These are phyloP conservation scores for Ophion ventricosus DNA, from an alignment of 2,888 invertebrate species.

Conservation along the genomic window DNA sequence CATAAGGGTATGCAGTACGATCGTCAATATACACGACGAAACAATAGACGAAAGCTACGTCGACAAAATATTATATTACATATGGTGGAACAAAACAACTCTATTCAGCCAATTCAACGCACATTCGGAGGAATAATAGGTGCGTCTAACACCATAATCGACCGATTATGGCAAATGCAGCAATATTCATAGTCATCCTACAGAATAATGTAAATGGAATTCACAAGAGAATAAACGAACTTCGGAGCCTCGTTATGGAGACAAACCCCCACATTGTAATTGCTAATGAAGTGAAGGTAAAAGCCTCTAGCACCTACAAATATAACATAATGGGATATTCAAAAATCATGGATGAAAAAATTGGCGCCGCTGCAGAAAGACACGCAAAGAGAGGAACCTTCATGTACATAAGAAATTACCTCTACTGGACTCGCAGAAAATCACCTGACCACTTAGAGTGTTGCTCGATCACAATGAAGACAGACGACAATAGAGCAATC, in stretches of 20 bases:
- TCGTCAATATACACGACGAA: neutral
- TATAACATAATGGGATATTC: neutral
- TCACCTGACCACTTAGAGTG: conserved; percentile 10
- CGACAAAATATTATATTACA: conserved; percentile 9
- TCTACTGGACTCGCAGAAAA: conserved; percentile 1
- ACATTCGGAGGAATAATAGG: neutral
- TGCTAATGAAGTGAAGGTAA: neutral
- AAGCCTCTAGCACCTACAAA: neutral
- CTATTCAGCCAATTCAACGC: conserved; percentile 4
- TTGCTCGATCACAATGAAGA: conserved; percentile 10
- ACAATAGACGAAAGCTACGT: conserved; percentile 12
- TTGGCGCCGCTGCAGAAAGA: neutral
- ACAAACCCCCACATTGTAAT: too few species aligned
- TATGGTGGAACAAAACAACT: conserved; percentile 4
- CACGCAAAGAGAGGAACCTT: conserved; percentile 5
- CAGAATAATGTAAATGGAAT: conserved; percentile 3
- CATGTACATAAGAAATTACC: conserved; percentile 20
- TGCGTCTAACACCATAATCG: neutral
- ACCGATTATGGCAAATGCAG: neutral
- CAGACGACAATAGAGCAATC: neutral
- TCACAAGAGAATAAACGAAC: conserved; percentile 1
- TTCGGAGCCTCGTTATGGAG: neutral
- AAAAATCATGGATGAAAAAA: conserved; percentile 1
- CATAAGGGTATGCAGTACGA: neutral
- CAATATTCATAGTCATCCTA: neutral